Evolutionary conservation across 2,113 vertebrate species (phyloP).

Genomic region (Columba janthina): DNA sequence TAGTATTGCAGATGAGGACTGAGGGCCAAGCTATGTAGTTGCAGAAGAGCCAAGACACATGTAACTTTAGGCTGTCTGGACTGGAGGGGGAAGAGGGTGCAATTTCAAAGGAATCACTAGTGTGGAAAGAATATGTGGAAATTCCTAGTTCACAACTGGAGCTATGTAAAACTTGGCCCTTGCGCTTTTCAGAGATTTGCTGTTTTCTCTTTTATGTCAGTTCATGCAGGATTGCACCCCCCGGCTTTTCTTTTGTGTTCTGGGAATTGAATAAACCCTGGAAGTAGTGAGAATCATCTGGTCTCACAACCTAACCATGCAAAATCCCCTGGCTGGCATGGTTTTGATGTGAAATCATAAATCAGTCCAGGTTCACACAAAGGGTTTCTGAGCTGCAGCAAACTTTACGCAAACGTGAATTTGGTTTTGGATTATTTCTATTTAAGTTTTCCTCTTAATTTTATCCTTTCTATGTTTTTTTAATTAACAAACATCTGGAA

Average conservation of each 20-base stretch:
- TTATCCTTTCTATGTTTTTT: conserved; percentile 25
- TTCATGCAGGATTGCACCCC: conserved; percentile 40
- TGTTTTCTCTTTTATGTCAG: conserved; percentile 56
- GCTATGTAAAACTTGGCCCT: conserved; percentile 48
- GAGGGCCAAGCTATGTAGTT: neutral
- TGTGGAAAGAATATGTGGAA: conserved; percentile 59
- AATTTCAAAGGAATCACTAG: conserved; percentile 50
- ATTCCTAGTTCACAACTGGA: conserved; percentile 48
- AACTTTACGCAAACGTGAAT: conserved; percentile 12
- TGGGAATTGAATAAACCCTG: conserved; percentile 50
- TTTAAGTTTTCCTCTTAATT: conserved; percentile 34
- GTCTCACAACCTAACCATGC: conserved; percentile 44
- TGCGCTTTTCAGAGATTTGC: conserved; percentile 33
- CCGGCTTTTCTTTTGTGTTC: conserved; percentile 60
- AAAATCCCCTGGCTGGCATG: conserved; percentile 27
- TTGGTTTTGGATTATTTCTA: conserved; percentile 22
- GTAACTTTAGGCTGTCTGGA: conserved; percentile 11
- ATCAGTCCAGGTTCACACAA: conserved; percentile 41
- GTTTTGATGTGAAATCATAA: conserved; percentile 57
- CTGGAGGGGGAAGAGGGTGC: conserved; percentile 10
- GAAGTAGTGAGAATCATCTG: conserved; percentile 55
- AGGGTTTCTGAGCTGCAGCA: conserved; percentile 18
- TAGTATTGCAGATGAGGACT: neutral
- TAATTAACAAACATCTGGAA: conserved; percentile 28
- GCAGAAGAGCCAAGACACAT: neutral